Percentiles rank a stretch among this genome's conserved stretches.
phyloP scores from a whole-genome alignment of 2,113 vertebrate species.

The Morone saxatilis region DNA sequence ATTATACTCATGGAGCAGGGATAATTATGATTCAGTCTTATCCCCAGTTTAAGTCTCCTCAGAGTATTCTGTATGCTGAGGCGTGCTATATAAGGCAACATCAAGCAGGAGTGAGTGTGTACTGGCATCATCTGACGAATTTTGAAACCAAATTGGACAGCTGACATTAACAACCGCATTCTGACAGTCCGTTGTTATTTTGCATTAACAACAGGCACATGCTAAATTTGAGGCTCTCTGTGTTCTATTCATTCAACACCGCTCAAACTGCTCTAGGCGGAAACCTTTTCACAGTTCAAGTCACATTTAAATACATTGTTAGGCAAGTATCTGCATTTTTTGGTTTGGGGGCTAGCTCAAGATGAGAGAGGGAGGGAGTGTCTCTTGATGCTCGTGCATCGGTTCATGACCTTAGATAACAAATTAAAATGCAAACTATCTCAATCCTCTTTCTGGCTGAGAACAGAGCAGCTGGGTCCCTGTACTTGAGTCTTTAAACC shows the following conservation, averaged over 20 bases:
- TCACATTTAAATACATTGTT: not conserved
- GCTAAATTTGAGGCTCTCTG: not conserved
- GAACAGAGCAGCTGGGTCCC: too few relatives aligned
- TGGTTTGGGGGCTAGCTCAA: not conserved
- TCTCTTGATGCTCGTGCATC: not conserved
- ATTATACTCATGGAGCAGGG: slow-evolving; percentile 3
- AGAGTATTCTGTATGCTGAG: slow-evolving; percentile 7
- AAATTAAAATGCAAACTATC: not conserved
- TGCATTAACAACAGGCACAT: not conserved
- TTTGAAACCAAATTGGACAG: slow-evolving; percentile 8
- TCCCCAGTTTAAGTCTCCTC: slow-evolving; percentile 8
- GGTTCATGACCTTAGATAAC: not conserved
- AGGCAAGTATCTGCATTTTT: not conserved
- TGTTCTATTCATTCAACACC: not conserved
- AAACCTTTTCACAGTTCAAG: not conserved
- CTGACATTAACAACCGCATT: not conserved
- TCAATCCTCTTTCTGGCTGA: not conserved
- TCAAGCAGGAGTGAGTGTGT: slow-evolving; percentile 12
- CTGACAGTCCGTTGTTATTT: not conserved
- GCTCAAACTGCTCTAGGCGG: not conserved
- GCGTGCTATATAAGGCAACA: not conserved
- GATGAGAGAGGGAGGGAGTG: not conserved
- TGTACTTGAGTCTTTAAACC: not conserved
- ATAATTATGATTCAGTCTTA: slow-evolving; percentile 31
- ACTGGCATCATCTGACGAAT: slow-evolving; percentile 9